Evolutionary conservation across 2,113 vertebrate species (phyloP).

Genomic region (Crotalus tigris): DNA sequence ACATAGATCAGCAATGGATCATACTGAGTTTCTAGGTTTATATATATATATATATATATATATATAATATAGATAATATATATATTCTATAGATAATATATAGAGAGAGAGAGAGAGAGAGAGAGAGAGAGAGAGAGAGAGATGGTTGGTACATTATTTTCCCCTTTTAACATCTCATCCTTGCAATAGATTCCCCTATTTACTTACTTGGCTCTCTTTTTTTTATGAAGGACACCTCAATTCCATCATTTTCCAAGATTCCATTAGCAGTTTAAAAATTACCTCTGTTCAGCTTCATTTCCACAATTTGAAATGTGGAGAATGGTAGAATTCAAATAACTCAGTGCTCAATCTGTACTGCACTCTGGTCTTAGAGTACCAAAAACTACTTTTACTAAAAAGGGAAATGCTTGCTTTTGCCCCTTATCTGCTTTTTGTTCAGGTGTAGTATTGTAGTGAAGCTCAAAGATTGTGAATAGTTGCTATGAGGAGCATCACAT

Average conservation of each 20-base stretch:
- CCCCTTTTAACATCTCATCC: background rate
- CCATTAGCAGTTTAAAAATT: background rate
- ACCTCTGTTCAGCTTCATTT: background rate
- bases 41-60: background rate
- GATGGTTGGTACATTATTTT: background rate
- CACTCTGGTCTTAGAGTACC: background rate
- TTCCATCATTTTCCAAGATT: background rate
- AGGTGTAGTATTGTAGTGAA: background rate
- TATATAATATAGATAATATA: too few relatives aligned
- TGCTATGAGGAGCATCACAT: background rate
- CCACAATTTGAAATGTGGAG: background rate
- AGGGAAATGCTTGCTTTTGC: background rate
- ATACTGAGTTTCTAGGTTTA: background rate
- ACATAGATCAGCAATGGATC: background rate
- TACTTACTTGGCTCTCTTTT: background rate
- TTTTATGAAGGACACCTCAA: background rate
- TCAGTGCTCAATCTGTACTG: background rate
- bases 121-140: too few relatives aligned
- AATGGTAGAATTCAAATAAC: background rate
- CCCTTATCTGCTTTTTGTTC: background rate
- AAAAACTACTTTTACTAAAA: background rate
- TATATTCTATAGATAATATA: too few relatives aligned
- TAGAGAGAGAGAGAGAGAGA: too few relatives aligned
- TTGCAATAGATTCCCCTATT: background rate
- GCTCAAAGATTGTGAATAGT: background rate